Evolutionary conservation across 2,888 invertebrate species (phyloP).

Genomic region (Netelia melanura): DNA sequence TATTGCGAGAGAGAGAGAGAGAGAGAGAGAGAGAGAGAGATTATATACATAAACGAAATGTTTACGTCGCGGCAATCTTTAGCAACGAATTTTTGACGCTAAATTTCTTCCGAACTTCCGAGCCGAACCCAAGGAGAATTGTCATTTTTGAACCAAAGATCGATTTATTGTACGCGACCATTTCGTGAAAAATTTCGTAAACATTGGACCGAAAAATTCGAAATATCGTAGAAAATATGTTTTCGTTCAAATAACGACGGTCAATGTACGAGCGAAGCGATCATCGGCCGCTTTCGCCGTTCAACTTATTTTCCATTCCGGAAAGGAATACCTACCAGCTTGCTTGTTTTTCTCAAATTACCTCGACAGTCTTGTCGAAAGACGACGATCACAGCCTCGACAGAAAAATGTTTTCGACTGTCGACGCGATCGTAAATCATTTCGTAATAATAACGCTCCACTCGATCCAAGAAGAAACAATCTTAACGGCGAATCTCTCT

Average conservation of each 20-base stretch:
- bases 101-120: no score
- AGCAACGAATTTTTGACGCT: slow-evolving; percentile 26
- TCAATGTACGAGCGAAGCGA: no score
- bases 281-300: no score
- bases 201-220: no score
- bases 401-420: slow-evolving; percentile 12
- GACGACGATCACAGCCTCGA: slow-evolving; percentile 3
- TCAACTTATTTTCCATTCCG: no score
- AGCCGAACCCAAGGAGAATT: not conserved
- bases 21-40: no score
- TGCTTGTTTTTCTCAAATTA: no score
- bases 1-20: not conserved
- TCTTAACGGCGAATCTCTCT: not conserved
- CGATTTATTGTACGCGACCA: slow-evolving; percentile 34
- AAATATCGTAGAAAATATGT: no score
- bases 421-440: slow-evolving; percentile 52
- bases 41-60: not conserved
- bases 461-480: slow-evolving; percentile 25
- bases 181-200: no score
- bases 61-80: slow-evolving; percentile 29
- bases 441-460: slow-evolving; percentile 18
- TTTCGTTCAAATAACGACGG: no score
- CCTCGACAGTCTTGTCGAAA: slow-evolving; percentile 7
- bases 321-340: no score
- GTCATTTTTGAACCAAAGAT: slow-evolving; percentile 47